A percentile compares a stretch with the other conserved stretches of the same genome.
Conservation (phyloP, 2,888 invertebrate species). For the Pseudococcus viburni region DNA sequence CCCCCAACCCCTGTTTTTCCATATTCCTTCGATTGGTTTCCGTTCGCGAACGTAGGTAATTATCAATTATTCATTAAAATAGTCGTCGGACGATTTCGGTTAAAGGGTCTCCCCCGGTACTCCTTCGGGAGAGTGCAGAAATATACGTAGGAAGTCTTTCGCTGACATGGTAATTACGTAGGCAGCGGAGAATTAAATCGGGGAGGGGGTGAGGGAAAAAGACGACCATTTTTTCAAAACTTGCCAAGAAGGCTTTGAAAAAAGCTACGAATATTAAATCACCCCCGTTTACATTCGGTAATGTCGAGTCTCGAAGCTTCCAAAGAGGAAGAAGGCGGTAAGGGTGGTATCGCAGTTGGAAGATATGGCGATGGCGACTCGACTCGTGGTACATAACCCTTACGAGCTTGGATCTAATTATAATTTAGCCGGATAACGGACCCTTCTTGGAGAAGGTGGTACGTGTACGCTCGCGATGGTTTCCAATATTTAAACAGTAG, state of each 20-base stretch:
- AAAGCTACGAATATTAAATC: not conserved
- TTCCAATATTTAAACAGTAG: conserved; percentile 25
- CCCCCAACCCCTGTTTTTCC: too few species aligned
- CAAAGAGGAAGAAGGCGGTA: conserved; percentile 4
- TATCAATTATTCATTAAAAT: too few species aligned
- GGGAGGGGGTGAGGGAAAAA: not conserved
- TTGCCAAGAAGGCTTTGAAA: not conserved
- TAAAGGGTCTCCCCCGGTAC: not conserved
- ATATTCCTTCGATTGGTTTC: too few species aligned
- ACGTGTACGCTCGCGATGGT: not conserved
- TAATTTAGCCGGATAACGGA: conserved; percentile 12
- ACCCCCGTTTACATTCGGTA: not conserved
- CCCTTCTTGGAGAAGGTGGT: not conserved
- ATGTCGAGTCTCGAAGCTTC: not conserved
- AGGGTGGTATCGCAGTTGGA: conserved; percentile 21
- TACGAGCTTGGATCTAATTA: conserved; percentile 2
- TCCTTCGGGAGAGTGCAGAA: not conserved
- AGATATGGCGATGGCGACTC: not conserved
- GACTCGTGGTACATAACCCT: not conserved
- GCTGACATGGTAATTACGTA: not conserved
- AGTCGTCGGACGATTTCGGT: too few species aligned
- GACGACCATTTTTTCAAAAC: not conserved
- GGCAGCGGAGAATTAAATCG: not conserved
- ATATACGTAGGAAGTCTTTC: not conserved
- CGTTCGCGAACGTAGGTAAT: too few species aligned